phyloP scores from a whole-genome alignment of 1,140 invertebrate genomes.

The Mactra quadrangularis region DNA sequence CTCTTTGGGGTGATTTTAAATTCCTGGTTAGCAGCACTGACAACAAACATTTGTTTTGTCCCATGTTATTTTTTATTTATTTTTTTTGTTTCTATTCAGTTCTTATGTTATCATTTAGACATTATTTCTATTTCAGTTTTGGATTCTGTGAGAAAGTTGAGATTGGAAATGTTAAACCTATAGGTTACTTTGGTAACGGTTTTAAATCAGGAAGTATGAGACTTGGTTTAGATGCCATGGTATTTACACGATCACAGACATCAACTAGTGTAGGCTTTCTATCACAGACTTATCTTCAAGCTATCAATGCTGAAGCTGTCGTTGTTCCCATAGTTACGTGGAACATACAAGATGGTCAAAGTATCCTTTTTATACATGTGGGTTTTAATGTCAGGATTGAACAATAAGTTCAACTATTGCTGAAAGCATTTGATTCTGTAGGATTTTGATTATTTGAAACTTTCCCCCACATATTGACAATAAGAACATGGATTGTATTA shows the following conservation, averaged over 20 bases:
- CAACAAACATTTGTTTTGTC: no score
- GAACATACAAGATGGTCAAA: constrained; percentile 68
- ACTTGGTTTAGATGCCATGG: constrained; percentile 78
- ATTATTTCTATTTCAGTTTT: constrained; percentile 76
- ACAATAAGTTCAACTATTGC: no score
- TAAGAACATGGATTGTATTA: no score
- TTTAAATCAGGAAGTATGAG: constrained; percentile 82
- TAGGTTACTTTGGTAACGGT: constrained; percentile 82
- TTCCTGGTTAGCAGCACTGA: no score
- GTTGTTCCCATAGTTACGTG: constrained; percentile 80
- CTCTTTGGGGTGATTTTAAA: no score
- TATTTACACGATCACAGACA: constrained; percentile 74
- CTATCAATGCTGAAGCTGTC: constrained; percentile 77
- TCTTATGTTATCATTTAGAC: no score
- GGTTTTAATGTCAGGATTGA: no score
- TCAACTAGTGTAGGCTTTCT: constrained; percentile 79
- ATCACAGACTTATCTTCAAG: constrained; percentile 79
- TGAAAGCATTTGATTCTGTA: no score
- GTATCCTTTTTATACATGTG: constrained; percentile 60
- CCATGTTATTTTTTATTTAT: no score
- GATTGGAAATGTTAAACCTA: constrained; percentile 76
- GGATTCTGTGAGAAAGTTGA: constrained; percentile 81
- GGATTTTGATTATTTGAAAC: no score
- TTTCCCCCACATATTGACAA: no score
- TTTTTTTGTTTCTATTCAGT: no score